Base-by-base conservation (phyloP, 2,797 vertebrate species). In the Acanthurus lineatus region DNA sequence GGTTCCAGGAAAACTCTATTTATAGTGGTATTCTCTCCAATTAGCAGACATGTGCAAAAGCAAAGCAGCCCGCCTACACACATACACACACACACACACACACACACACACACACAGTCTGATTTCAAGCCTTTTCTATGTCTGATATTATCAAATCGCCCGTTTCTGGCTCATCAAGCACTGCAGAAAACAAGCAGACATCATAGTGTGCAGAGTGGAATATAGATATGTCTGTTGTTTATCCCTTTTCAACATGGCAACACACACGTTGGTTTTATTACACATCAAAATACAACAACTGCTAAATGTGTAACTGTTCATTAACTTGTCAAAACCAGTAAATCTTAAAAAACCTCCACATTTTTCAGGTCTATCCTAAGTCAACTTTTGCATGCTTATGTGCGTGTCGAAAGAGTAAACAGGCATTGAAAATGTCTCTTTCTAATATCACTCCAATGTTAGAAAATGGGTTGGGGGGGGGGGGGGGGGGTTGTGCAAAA, bases 1-100 rank as follows among this genome's bases (percentile, higher is more conserved):
- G 52, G 52, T 76, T 89, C 67, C 67, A 81, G 62, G 69, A 78
- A 78, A 87, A 61, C n/a, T 42, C 63, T 88, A 89, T 88, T 87
- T 88, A 79, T 89, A 85, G 74, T 5, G 14, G 4, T 12, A 35
- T 71, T 74, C 53, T 58, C 58, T 78, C 85, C 74, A 84, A 84
- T 90, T 85, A 89, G 61, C 53, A 78, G 51, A 78, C 58, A 54
- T 54, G 72, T 78, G 76, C 80, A 77, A 75, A 81, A 79, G 81
- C 47, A 83, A 84, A 75, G 38, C 48, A 76, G 59, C 25, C 40
- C 60, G n/a, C 74, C 12, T 64, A 51, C 73, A 9, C 72, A 60
- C 69, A 73, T 47, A 67, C 20, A 60, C 8, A 61, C 14, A 65
- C 22, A 70, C 69, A 73, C 47, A 67, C 20, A 60, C 8, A 51